Evolutionary conservation across 2,113 vertebrate species (phyloP).

Genomic region (Zosterops pallidus): DNA sequence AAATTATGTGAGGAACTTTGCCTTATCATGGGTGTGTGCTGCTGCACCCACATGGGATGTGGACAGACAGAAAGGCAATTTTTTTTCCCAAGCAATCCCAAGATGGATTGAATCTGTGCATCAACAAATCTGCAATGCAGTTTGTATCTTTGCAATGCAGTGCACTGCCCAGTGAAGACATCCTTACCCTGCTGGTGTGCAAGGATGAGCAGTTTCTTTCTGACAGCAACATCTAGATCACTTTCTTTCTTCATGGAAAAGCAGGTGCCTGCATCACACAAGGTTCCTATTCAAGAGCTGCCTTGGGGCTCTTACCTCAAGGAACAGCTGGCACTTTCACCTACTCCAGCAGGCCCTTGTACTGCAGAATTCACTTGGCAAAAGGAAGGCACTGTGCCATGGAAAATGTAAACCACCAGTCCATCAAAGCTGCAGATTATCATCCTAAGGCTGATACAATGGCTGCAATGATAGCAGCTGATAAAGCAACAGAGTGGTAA

Average conservation of each 20-base stretch:
- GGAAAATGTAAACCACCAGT: not conserved
- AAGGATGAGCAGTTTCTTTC: not conserved
- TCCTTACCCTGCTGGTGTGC: too few relatives aligned
- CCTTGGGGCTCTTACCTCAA: not conserved
- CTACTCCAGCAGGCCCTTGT: not conserved
- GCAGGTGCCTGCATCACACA: not conserved
- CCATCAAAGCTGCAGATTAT: not conserved
- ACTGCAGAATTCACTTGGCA: not conserved
- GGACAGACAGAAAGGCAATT: not conserved
- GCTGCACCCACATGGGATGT: not conserved
- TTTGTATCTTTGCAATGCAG: not conserved
- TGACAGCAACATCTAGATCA: not conserved
- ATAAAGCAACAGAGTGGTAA: not conserved
- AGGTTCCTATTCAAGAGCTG: not conserved
- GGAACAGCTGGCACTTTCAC: not conserved
- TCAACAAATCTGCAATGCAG: not conserved
- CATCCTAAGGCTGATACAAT: not conserved
- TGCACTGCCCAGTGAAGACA: not conserved
- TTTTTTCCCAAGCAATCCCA: not conserved
- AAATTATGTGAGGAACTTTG: not conserved
- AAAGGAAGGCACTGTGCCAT: not conserved
- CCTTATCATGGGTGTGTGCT: not conserved
- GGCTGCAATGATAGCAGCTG: not conserved
- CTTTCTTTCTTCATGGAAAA: not conserved
- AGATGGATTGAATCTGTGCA: not conserved